Base-by-base conservation (phyloP, 2,888 invertebrate species). In the Hedychridium roseum region DNA sequence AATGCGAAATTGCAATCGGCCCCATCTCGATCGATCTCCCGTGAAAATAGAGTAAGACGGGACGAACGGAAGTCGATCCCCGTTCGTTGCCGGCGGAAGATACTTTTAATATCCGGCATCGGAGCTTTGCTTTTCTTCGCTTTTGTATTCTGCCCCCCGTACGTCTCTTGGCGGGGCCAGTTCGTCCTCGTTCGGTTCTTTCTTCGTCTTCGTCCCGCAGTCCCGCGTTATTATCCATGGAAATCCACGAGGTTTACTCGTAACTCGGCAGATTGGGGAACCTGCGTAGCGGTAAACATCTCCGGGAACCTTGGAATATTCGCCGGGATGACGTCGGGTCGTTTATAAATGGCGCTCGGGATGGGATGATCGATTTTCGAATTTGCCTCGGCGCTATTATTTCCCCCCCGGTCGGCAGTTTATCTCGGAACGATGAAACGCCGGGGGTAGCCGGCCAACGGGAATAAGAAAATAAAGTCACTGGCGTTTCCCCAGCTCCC, bases 31-130 rank as follows among this genome's bases (percentile, higher is more conserved):
- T 17, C 27, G n/a, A n/a, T n/a, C n/a, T n/a, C 15, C 15, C 34
- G 9, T 3, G 26, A 47, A 57, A 60, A 54, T 54, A 20, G 52
- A 52, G 35, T 26, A 50, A 55, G 48, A 53, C 46, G 47, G 30
- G 17, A 27, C 20, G 56, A 54, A 51, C 60, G 67, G 62, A 71
- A 64, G 68, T 66, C 65, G 62, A 71, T 70, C 54, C 56, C 58
- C 60, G 53, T 55, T 48, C 54, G 50, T 53, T 54, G 51, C 48
- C 46, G 51, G 44, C 50, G 53, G 47, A 61, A 70, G 63, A 70
- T 71, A 71, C 71, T 73, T 73, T 70, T 73, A 73, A 73, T 73
- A 73, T 73, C 73, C 71, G 72, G 67, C 45, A 36, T 44, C 50
- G 7, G 37, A 50, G 31, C 14, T 41, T 50, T 44, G 23, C 30